Evolutionary conservation across 2,797 vertebrate genomes (phyloP), one percentile per base, ranked within the genome.

Genomic region (Percopsis omiscomaycus): DNA sequence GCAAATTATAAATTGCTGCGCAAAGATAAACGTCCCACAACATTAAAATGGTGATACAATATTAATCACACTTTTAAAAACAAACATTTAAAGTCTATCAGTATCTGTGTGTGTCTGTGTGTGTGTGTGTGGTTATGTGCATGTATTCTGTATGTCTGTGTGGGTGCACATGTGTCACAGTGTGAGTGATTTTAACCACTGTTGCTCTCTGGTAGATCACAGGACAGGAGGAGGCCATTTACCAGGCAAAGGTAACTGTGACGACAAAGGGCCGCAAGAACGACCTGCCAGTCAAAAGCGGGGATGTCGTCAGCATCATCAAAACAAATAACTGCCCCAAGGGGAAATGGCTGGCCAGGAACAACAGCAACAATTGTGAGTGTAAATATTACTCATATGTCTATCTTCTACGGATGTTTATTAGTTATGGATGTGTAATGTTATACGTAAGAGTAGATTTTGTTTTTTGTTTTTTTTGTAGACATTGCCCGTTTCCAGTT

Each of bases 311-410:
- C 71, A 86, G 84, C 16, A 75, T 91, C 72, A 88, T 91, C 72
- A 87, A 88, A n/a, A 88, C 78, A 10, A 84, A 81, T 56, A 85
- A 84, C 14, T 89, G 79, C 55, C 92, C 91, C 1, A 82, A 86
- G 66, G 93, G 89, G 32, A 87, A 79, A 58, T 91, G 92, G 88
- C 88, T 93, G 78, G 89, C 89, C 65, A 89, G 86, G 68, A 89
- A 86, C 84, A 16, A 73, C 63, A 79, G 64, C 53, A 91, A 89
- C 80, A 89, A 82, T 75, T 87, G 95, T 97, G 89, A 94, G 96
- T 42, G 11, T 27, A 15, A 1, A 5, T 8, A 14, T 44, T 1
- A 44, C 10, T 13, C 22, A 4, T 1, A 10, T 61, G 30, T 42
- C 57, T 14, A 55, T 0, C 4, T 50, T 5, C 37, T 42, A 42